Percentiles rank a stretch among this genome's conserved stretches.
These are phyloP conservation scores for Cydia amplana DNA, from an alignment of 1,140 invertebrate genomes.

Conservation along the genomic window DNA sequence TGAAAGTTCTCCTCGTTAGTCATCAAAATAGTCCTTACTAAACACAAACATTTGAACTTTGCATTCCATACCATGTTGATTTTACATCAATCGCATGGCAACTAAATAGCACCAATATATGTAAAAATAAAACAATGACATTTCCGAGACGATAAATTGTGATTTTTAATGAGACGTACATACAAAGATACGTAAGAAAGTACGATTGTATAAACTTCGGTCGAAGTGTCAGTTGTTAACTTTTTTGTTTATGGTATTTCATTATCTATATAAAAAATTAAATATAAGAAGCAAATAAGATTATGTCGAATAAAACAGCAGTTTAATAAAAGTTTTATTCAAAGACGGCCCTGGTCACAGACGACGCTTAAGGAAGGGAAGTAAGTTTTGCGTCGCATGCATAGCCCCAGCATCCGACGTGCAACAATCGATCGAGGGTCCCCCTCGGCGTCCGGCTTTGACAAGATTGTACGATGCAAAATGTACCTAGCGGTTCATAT, in stretches of 20 bases:
- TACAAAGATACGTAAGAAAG: no score
- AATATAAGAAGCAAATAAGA: not conserved
- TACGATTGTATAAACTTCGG: no score
- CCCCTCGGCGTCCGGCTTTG: not conserved
- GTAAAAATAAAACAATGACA: no score
- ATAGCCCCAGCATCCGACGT: conserved; percentile 9
- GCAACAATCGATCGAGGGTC: conserved; percentile 18
- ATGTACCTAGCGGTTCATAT: not conserved
- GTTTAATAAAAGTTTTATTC: not conserved
- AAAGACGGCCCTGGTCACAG: not conserved
- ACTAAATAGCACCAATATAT: no score
- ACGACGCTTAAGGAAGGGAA: not conserved
- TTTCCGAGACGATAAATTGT: not conserved
- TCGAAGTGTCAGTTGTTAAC: no score
- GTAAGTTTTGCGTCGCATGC: not conserved
- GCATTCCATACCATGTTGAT: no score
- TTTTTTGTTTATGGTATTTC: no score
- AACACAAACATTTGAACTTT: not conserved
- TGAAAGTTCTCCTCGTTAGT: conserved; percentile 1
- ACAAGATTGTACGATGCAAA: not conserved
- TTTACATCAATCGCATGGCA: no score
- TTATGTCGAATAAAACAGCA: not conserved
- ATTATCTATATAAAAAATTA: no score
- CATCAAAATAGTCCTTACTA: not conserved
- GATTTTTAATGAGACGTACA: no score